Evolutionary conservation across 2,113 vertebrate species (phyloP), one percentile per base, ranked within the genome.

Genomic region (Hassar affinis): DNA sequence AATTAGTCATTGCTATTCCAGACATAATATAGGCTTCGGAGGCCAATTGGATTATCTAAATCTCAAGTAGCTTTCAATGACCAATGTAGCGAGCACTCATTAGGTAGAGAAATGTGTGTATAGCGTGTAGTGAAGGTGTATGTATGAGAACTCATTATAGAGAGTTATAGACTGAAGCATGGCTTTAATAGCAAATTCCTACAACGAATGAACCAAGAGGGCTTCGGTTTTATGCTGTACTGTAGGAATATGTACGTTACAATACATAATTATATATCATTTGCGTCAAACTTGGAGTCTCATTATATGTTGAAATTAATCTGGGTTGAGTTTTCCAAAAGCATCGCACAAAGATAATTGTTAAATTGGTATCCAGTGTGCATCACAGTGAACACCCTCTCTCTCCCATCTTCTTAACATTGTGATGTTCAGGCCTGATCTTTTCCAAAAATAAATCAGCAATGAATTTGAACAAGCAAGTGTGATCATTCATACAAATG

Each of bases 1-100:
- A 79, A 64, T 61, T 64, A 79, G 59, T 18, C 42, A 22, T 64
- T 51, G n/a, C 18, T 64, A 49, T 79, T 79, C 56, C 45, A 47
- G 20, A 27, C n/a, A 49, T 79, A 18, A 18, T 47, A 4, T 47
- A 47, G 38, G 52, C 35, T 69, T 69, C 42, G 8, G 33, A 45
- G 35, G 25, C 56, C 42, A 30, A 27, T 61, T 33, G 57, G 59
- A 64, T 64, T 20, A 47, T 64, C 59, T 64, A 49, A 79, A 79
- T 59, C 52, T 79, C 56, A 18, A 45, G 35, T 49, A 49, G 38
- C 38, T 30, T 62, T n/a, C 57, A 47, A 4, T 62, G 78, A 33
- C 14, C 47, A 76, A 33, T 52, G 49, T 20, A 35, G 78, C 64
- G 78, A 49, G 27, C 25, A 49, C 59, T 30, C 27, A 52, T 75